Percentiles rank a stretch among this genome's conserved stretches.
Evolutionary conservation across 2,888 invertebrate species (phyloP).

Genomic region (Patella depressa): DNA sequence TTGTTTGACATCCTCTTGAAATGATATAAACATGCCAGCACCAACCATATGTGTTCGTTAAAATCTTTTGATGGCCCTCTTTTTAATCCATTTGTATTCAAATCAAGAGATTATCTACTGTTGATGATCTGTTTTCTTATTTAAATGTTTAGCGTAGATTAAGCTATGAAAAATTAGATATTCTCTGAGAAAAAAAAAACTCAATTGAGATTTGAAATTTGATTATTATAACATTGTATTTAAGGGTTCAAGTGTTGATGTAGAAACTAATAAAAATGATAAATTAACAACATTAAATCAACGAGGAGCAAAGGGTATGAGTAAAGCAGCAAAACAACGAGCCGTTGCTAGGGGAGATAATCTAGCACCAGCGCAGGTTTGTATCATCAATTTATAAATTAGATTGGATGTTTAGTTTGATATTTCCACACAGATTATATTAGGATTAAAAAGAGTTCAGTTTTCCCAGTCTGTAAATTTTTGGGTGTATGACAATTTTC

Average conservation of each 20-base stretch:
- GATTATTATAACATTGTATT: not conserved
- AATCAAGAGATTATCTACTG: no score
- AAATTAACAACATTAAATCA: constrained; percentile 32
- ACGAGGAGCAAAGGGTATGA: constrained; percentile 40
- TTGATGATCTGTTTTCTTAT: no score
- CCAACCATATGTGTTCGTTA: no score
- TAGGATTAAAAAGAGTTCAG: not conserved
- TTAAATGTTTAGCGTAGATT: no score
- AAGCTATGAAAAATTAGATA: no score
- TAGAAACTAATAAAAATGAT: constrained; percentile 18
- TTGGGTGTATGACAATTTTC: not conserved
- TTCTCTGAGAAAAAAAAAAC: no score
- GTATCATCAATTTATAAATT: not conserved
- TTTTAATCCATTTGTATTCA: no score
- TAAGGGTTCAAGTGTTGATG: constrained; percentile 28
- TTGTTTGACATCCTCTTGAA: no score
- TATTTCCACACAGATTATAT: not conserved
- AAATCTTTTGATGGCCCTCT: no score
- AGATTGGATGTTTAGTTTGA: not conserved
- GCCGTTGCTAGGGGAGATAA: constrained; percentile 59
- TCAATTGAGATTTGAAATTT: no score
- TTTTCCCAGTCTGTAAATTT: not conserved
- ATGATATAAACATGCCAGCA: no score
- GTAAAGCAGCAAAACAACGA: constrained; percentile 59
- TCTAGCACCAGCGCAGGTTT: constrained; percentile 58